Conservation (phyloP, 1,140 invertebrate genomes). For the Hylyphantes graminicola region DNA sequence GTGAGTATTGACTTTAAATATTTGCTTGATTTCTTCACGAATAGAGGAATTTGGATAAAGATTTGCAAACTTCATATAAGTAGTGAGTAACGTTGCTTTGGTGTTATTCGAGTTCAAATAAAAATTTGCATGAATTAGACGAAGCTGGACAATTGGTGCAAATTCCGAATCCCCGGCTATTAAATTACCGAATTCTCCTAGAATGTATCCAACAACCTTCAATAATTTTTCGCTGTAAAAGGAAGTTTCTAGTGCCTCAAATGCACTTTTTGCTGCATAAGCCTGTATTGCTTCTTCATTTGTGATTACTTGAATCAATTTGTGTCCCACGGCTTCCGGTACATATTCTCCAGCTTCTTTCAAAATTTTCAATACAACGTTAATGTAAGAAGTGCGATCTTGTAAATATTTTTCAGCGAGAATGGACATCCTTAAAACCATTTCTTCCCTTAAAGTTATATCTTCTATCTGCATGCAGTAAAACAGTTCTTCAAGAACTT, state of each 20-base stretch:
- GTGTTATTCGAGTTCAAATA: constrained; percentile 97
- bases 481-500: constrained; percentile 99
- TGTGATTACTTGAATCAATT: constrained; percentile 99
- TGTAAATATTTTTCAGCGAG: constrained; percentile 99
- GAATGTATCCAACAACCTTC: constrained; percentile 98
- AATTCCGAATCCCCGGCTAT: constrained; percentile 98
- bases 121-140: constrained; percentile 97
- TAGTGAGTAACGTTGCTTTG: constrained; percentile 93
- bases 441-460: constrained; percentile 99
- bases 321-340: constrained; percentile 89
- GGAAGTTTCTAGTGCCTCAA: constrained; percentile 95
- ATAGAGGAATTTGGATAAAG: constrained; percentile 92
- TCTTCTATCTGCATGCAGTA: constrained; percentile 98
- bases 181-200: constrained; percentile 99
- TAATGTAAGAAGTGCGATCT: constrained; percentile 99
- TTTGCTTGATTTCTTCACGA: constrained; percentile 89
- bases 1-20: constrained; percentile 95
- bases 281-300: constrained; percentile 99
- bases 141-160: constrained; percentile 90
- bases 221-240: constrained; percentile 99
- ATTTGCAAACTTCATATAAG: constrained; percentile 99
- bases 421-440: constrained; percentile 99
- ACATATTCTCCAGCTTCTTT: constrained; percentile 99
- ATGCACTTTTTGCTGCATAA: constrained; percentile 99
- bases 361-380: constrained; percentile 99